Base-by-base conservation (phyloP, 2,888 invertebrate genomes). In the Spisula solida region DNA sequence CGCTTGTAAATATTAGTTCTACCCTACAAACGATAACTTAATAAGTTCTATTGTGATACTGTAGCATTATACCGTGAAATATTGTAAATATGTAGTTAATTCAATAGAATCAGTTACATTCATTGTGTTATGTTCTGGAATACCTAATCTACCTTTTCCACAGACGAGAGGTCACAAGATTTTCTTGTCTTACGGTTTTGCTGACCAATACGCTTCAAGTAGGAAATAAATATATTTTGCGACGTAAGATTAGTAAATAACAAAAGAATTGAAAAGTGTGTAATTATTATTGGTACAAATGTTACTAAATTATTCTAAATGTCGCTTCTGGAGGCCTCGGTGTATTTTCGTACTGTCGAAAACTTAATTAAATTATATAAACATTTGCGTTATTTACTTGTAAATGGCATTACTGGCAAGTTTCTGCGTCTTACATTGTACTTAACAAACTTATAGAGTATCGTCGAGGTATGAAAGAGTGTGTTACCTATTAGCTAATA, bases 331-430 rank as follows among this genome's bases (percentile, higher is more conserved):
- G 86, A 81, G 86, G 86, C 48, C 66, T 60, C 25, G 18, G 66
- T 29, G 20, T 86, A 66, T 86, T 86, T 86, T 86, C 48, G 56
- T 81, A 81, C 66, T 48, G 86, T 81, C 18, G 81, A 86, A 66
- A 81, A 81, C 86, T 81, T 86, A 86, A 86, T 86, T 86, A 81
- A 86, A 81, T 86, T 48, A 86, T 66, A 86, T 86, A 86, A 86
- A 86, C 86, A 86, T 86, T 86, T 86, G 47, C 66, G 25, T 86
- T 81, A 81, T 86, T 81, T 66, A 81, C 86, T 86, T 60, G 75
- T 60, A 41, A 41, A 60, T 20, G 16, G 81, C 81, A 81, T 81
- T 81, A 81, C 81, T 41, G 82, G 16, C 70, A 70, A 82, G 25
- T 60, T 41, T 25, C 47, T 78, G 31, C 41, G 20, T 20, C 25